Base-by-base conservation (phyloP, 1,140 invertebrate species). In the Caenorhabditis brenneri region DNA sequence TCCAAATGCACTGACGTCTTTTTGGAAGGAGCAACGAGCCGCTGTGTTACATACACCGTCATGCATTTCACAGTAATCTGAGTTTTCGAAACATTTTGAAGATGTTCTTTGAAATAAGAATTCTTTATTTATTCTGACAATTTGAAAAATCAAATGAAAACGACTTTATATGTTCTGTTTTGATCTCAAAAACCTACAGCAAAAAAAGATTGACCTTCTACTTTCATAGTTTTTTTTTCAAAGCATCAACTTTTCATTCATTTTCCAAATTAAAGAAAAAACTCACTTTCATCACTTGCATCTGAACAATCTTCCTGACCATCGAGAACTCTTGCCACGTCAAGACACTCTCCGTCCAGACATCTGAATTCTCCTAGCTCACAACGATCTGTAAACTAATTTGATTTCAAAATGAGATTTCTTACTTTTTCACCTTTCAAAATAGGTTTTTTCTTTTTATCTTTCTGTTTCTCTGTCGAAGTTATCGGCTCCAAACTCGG, bases 281-380 rank as follows among this genome's bases (percentile, higher is more conserved):
- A 53, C 69, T 36, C 1, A 83, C 81, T 65, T 65, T 83, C 82
- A 46, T 83, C 82, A 19, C 42, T 49, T 31, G 58, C 69, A 80
- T 83, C 78, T 27, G 27, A 24, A 65, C 82, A 83, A 49, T 83
- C 82, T 48, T 83, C 65, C 19, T 79, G 36, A 16, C 65, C 82
- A 39, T 83, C 82, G 16, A 83, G 58, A 36, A 83, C 82, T 22
- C 22, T 55, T 39, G 53, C 27, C 15, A 51, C 74, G 15, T 83
- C 53, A 7, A 83, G 31, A 39, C 82, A 83, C 27, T 79, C 78
- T 19, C 82, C 82, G 36, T 69, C 48, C 6, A 48, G 9, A 79
- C 82, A 83, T 79, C 82, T 39, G 58, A 79, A 83, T 42, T 83
- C 69, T 6, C 82, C 82, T 5, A 53, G 33, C 12, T 83, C 82